Evolutionary conservation across 2,797 vertebrate species (phyloP).

Genomic region (Pangasius mekongensis): DNA sequence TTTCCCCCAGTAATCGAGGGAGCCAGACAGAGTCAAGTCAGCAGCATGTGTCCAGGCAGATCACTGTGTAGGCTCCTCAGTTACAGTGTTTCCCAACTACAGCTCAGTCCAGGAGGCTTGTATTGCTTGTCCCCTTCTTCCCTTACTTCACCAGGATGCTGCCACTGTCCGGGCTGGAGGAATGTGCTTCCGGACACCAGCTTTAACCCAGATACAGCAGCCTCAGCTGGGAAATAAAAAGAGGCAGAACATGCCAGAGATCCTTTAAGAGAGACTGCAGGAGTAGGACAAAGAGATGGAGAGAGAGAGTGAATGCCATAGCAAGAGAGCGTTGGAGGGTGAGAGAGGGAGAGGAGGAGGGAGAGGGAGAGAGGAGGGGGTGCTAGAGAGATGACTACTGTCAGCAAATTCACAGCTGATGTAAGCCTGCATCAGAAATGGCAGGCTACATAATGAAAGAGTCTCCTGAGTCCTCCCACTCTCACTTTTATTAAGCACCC

Average conservation of each 20-base stretch:
- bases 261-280: not conserved
- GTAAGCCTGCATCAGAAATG: constrained; percentile 54
- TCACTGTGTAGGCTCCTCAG: constrained; percentile 51
- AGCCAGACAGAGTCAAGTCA: constrained; percentile 34
- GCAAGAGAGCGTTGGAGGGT: not conserved
- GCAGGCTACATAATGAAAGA: constrained; percentile 34
- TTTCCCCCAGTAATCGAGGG: constrained; percentile 4
- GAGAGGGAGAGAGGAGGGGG: constrained; percentile 27
- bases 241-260: constrained; percentile 6
- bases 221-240: constrained; percentile 15
- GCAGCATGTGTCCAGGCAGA: constrained; percentile 22
- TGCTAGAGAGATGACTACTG: constrained; percentile 34
- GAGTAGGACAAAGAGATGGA: not conserved
- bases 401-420: constrained; percentile 67
- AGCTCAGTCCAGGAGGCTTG: constrained; percentile 14
- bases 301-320: not conserved
- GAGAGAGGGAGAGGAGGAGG: not conserved
- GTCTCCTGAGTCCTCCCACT: constrained; percentile 27
- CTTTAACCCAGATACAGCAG: constrained; percentile 8
- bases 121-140: constrained; percentile 24
- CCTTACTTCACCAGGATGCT: constrained; percentile 18
- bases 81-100: constrained; percentile 40
- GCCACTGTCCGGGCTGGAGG: constrained; percentile 11
- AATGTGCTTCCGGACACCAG: not conserved
- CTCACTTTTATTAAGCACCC: constrained; percentile 31